Evolutionary conservation across 2,113 vertebrate species (phyloP).

Genomic region (Dasyornis broadbenti): DNA sequence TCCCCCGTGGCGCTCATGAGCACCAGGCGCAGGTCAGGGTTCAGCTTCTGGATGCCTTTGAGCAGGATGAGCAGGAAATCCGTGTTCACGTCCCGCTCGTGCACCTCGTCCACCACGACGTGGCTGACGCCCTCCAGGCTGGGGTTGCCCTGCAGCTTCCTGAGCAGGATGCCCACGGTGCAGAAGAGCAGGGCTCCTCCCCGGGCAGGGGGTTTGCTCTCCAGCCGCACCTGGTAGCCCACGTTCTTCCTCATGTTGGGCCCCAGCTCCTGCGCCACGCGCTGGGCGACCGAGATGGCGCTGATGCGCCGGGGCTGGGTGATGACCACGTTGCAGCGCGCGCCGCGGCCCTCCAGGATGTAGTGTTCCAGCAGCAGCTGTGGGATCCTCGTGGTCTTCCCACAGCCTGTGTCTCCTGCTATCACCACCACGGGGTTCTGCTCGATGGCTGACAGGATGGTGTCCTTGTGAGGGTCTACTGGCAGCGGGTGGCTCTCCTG

Average conservation of each 20-base stretch:
- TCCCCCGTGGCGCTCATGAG: slow-evolving; percentile 96
- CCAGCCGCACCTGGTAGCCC: slow-evolving; percentile 94
- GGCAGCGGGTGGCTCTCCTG: slow-evolving; percentile 78
- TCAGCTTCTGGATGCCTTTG: slow-evolving; percentile 77
- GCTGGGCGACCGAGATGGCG: slow-evolving; percentile 91
- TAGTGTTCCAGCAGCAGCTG: slow-evolving; percentile 88
- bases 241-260: slow-evolving; percentile 81
- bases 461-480: slow-evolving; percentile 82
- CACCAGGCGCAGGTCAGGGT: slow-evolving; percentile 83
- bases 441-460: slow-evolving; percentile 80
- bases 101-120: slow-evolving; percentile 93
- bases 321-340: slow-evolving; percentile 89
- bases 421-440: slow-evolving; percentile 87
- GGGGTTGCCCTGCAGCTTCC: slow-evolving; percentile 90
- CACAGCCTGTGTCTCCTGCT: slow-evolving; percentile 92
- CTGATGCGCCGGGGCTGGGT: slow-evolving; percentile 94
- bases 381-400: slow-evolving; percentile 93
- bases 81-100: slow-evolving; percentile 93
- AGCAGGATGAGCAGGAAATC: slow-evolving; percentile 94
- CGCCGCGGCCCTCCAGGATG: slow-evolving; percentile 76
- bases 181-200: slow-evolving; percentile 94
- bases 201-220: slow-evolving; percentile 82
- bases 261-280: slow-evolving; percentile 90
- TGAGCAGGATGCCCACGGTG: slow-evolving; percentile 90
- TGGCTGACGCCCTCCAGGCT: slow-evolving; percentile 88